Percentiles rank a stretch among this genome's conserved stretches.
These are phyloP conservation scores for Cyprinella venusta DNA, from an alignment of 2,797 vertebrate species.

Conservation along the genomic window DNA sequence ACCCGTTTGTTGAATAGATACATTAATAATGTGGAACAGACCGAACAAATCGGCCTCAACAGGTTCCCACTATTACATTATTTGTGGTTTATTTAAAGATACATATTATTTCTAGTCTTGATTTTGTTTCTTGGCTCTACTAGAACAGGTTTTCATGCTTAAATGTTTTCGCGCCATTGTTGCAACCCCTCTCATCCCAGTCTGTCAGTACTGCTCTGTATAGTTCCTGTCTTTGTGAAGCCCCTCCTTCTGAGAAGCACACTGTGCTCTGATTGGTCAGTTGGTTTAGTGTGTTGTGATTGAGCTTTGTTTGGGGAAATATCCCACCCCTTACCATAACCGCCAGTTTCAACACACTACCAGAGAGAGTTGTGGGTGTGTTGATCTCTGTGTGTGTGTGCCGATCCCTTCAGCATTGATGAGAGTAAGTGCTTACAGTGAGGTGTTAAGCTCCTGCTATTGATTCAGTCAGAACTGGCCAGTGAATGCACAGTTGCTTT, in stretches of 20 bases:
- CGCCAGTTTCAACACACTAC: neutral
- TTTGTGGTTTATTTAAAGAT: neutral
- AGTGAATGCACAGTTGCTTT: neutral
- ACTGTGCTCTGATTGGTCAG: too few relatives aligned
- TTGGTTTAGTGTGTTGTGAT: too few relatives aligned
- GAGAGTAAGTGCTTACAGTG: neutral
- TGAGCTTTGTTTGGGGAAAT: too few relatives aligned
- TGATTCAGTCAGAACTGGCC: neutral
- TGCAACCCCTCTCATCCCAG: too few relatives aligned
- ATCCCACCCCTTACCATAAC: neutral
- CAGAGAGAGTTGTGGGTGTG: neutral
- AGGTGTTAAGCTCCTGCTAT: neutral
- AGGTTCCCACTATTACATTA: neutral
- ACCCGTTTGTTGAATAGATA: slow-evolving; percentile 4
- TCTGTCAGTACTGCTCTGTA: too few relatives aligned
- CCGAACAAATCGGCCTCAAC: neutral
- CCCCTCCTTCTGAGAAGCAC: too few relatives aligned
- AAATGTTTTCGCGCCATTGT: too few relatives aligned
- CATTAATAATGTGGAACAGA: neutral
- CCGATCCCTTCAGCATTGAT: neutral
- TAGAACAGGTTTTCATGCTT: neutral
- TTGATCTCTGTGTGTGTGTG: neutral
- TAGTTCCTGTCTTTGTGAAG: too few relatives aligned
- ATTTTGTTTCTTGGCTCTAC: neutral
- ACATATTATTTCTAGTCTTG: neutral